Base-by-base conservation (phyloP, 2,113 vertebrate genomes). In the Piprites chloris region DNA sequence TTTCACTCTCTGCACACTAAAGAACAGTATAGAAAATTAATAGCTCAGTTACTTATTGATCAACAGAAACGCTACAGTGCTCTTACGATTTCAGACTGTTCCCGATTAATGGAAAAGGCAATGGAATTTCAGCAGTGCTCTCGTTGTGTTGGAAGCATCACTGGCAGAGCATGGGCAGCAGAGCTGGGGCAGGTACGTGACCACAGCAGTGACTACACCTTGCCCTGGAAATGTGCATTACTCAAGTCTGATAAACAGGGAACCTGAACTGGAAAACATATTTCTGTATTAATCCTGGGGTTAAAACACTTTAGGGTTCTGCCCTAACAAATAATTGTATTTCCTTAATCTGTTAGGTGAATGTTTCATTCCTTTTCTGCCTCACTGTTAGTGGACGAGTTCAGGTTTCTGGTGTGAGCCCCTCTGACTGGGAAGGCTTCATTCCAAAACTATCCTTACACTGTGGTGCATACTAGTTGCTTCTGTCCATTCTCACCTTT, bases 101-200 rank as follows among this genome's bases (percentile, higher is more conserved):
- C 77, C 93, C 76, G 71, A 96, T 85, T 72, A 93, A 96, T 95
- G 89, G 91, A 22, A 79, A 59, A 76, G 62, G 66, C 81, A 76
- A 69, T 12, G 89, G 65, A 37, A 94, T 69, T 52, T 15, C 23
- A 53, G 22, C 49, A 61, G 12, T 21, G 73, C 72, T 28, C 49
- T 82, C 77, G n/a, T 0, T 37, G 76, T 9, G 24, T 1, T 46
- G 75, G 53, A 74, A 89, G 52, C 42, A 49, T 32, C 72, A 37
- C 3, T 1, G 1, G 24, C 18, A 63, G 50, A 59, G 61, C 53
- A 22, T 12, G 7, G 14, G 47, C 28, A 49, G 62, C 32, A 19
- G 13, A 78, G 44, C 26, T 18, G 1, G 22, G 27, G 53, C 59
- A 59, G 33, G 53, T 3, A n/a, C 10, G 19, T 24, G 32, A 16